phyloP scores from a whole-genome alignment of 2,888 invertebrate species.

The Aricia artaxerxes region DNA sequence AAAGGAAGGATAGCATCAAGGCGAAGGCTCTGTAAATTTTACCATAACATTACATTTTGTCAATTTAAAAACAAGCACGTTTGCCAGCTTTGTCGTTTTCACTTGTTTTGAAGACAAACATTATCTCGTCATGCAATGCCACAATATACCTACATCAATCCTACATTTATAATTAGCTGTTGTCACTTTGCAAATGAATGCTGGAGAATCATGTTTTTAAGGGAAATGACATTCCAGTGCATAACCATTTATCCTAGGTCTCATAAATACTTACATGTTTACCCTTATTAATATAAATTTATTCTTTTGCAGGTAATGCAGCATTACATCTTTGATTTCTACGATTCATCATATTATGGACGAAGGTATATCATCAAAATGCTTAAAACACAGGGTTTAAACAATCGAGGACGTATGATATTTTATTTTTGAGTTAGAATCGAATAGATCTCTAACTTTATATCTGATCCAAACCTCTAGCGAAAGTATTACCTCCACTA shows the following conservation, averaged over 20 bases:
- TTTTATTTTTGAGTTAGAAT: neutral
- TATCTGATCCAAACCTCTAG: too few relatives aligned
- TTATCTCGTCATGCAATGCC: neutral
- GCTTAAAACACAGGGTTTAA: too few relatives aligned
- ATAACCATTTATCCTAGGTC: neutral
- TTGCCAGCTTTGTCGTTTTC: neutral
- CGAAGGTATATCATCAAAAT: too few relatives aligned
- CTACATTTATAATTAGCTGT: neutral
- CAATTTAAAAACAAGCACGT: too few relatives aligned
- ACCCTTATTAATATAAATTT: neutral
- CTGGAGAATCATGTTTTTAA: neutral
- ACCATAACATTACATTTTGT: too few relatives aligned
- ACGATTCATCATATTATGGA: too few relatives aligned
- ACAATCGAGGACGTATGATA: neutral
- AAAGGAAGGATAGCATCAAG: too few relatives aligned
- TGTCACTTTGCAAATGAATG: neutral
- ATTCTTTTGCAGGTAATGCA: conserved; percentile 7
- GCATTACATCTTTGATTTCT: neutral
- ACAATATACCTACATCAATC: neutral
- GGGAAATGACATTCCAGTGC: neutral
- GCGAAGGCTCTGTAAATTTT: too few relatives aligned
- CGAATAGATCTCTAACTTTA: neutral
- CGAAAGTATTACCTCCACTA: too few relatives aligned
- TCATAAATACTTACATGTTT: neutral
- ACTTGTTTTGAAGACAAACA: neutral